Percentiles rank a stretch among this genome's conserved stretches.
Evolutionary conservation across 2,888 invertebrate genomes (phyloP).

Genomic region (Scaptomyza cyrtandrae): DNA sequence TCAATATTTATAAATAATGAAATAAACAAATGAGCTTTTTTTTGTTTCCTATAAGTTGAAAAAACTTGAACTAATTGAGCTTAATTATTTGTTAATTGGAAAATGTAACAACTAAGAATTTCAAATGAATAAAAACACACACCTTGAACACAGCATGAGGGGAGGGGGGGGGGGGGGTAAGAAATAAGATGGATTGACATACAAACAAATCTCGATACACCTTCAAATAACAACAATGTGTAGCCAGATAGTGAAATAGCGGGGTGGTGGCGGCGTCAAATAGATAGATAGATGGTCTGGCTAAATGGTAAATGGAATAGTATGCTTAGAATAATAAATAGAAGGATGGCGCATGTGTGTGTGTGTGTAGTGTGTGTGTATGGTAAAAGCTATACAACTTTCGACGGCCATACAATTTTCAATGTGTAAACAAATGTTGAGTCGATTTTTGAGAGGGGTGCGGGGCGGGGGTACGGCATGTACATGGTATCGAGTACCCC

Average conservation of each 20-base stretch:
- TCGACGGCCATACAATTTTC: slow-evolving; percentile 41
- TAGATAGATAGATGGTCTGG: slow-evolving; percentile 45
- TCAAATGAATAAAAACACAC: slow-evolving; percentile 1
- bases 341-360: slow-evolving; percentile 9
- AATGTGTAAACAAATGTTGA: slow-evolving; percentile 55
- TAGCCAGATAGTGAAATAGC: too few species aligned
- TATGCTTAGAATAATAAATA: slow-evolving; percentile 77
- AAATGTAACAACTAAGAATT: too few species aligned
- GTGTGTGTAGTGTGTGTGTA: slow-evolving; percentile 24
- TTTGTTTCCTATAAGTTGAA: too few species aligned
- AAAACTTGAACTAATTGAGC: too few species aligned
- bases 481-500: neutral
- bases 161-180: slow-evolving; percentile 3
- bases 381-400: slow-evolving; percentile 33
- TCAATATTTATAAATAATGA: too few species aligned
- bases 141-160: slow-evolving; percentile 57
- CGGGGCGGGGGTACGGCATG: neutral
- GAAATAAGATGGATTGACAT: slow-evolving; percentile 5
- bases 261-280: too few species aligned
- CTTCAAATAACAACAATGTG: too few species aligned
- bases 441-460: neutral
- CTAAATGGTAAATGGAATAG: slow-evolving; percentile 63
- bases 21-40: too few species aligned
- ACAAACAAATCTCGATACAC: slow-evolving; percentile 23
- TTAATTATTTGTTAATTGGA: too few species aligned